A percentile compares a stretch with the other conserved stretches of the same genome.
These are phyloP conservation scores for Ataeniobius toweri DNA, from an alignment of 2,797 vertebrate genomes.

Conservation along the genomic window DNA sequence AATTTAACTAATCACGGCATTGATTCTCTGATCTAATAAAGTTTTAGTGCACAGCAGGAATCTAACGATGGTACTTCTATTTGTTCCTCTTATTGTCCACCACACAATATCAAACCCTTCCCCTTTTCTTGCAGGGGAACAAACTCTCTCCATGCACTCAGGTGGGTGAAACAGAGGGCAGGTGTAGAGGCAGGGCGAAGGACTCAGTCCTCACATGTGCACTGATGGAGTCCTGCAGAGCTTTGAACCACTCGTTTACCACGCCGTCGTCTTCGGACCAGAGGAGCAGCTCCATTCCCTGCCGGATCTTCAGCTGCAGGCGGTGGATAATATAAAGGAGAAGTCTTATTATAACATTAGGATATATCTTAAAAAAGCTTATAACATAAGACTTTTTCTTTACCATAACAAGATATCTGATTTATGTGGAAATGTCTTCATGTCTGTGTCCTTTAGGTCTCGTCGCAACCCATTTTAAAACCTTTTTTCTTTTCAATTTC, in stretches of 20 bases:
- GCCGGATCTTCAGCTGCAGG: conserved; percentile 90
- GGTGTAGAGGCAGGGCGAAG: too few relatives aligned
- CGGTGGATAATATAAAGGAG: neutral
- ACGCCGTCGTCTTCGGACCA: conserved; percentile 91
- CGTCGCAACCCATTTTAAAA: neutral
- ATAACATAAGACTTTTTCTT: neutral
- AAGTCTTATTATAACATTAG: neutral
- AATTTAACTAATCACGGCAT: neutral
- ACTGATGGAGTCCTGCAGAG: conserved; percentile 87
- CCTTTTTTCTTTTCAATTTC: neutral
- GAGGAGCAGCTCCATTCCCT: conserved; percentile 93
- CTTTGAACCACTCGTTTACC: conserved; percentile 90
- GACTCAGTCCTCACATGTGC: conserved; percentile 82
- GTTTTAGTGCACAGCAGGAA: conserved; percentile 1
- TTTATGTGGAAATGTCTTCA: neutral
- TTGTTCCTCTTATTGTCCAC: conserved; percentile 11
- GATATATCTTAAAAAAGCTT: neutral
- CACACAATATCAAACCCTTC: neutral
- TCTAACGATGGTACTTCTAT: neutral
- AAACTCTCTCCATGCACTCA: neutral
- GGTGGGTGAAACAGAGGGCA: neutral
- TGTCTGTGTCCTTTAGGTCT: neutral
- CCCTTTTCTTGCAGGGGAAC: neutral
- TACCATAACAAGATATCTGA: neutral
- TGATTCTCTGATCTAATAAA: neutral